A percentile compares a stretch with the other conserved stretches of the same genome.
Evolutionary conservation across 2,113 vertebrate genomes (phyloP).

Genomic region (Pollachius pollachius): DNA sequence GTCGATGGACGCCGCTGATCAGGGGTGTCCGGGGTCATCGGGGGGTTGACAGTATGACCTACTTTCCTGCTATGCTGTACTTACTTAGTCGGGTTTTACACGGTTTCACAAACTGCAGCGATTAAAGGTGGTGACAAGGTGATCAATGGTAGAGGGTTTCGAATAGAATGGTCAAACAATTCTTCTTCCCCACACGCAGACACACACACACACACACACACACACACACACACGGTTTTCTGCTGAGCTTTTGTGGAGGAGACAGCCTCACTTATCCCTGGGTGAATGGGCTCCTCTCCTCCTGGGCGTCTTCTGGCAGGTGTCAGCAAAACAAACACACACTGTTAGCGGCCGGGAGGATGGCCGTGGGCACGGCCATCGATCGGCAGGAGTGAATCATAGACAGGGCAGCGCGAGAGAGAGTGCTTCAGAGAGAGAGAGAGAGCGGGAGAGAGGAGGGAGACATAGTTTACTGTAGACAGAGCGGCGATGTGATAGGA

Average conservation of each 20-base stretch:
- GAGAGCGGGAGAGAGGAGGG: slow-evolving; percentile 20
- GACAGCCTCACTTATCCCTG: slow-evolving; percentile 11
- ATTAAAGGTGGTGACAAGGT: too few species aligned
- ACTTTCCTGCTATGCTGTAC: too few species aligned
- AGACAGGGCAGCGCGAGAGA: slow-evolving; percentile 10
- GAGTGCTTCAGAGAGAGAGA: background rate
- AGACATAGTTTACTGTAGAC: slow-evolving; percentile 36
- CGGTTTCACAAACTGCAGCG: too few species aligned
- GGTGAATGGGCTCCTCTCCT: slow-evolving; percentile 26
- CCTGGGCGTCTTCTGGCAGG: slow-evolving; percentile 52
- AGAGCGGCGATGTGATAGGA: slow-evolving; percentile 33
- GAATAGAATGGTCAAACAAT: too few species aligned
- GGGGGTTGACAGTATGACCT: too few species aligned
- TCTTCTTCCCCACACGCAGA: too few species aligned
- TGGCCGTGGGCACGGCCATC: slow-evolving; percentile 44
- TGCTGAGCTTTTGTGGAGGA: slow-evolving; percentile 10
- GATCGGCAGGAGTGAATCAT: slow-evolving; percentile 46
- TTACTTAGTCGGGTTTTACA: too few species aligned
- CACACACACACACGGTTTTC: slow-evolving; percentile 27
- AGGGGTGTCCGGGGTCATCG: too few species aligned
- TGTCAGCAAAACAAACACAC: slow-evolving; percentile 59
- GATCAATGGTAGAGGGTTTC: too few species aligned
- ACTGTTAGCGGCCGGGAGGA: slow-evolving; percentile 48
- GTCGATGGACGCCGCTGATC: too few species aligned
- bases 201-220: slow-evolving; percentile 4